Evolutionary conservation across 2,797 vertebrate genomes (phyloP), one percentile per base, ranked within the genome.

Genomic region (Hemibagrus guttatus): DNA sequence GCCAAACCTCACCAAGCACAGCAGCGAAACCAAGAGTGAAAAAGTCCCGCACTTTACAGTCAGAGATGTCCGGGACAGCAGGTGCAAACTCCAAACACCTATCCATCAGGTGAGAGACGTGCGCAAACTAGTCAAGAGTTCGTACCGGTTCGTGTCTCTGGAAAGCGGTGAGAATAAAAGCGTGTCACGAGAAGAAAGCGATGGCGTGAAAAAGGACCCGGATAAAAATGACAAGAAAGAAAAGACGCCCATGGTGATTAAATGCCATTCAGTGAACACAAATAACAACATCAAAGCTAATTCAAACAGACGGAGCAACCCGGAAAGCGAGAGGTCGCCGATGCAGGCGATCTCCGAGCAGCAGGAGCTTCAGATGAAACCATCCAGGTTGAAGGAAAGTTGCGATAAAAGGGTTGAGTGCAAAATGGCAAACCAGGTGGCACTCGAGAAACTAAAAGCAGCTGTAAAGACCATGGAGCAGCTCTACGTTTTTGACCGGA

Each of bases 391-490:
- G 54, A 81, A 72, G 42, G 84, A 85, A 56, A 49, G 31, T 31
- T 49, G 72, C 0, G 74, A 85, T 23, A 85, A 68, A 64, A 93
- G 92, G 83, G 85, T 88, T 42, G 95, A 97, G 74, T 91, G 93
- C 0, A 92, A 92, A 79, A 91, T 94, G 64, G 94, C 95, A 0
- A 96, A 96, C 74, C 96, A 97, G 69, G 97, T 95, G 0, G 98
- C 98, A 0, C 90, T 99, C 86, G 97, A 99, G 93, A 99, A 99
- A 92, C 94, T 99, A 46, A 98, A 97, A 9, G 98, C 98, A 0
- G 98, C 98, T 0, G 98, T 99, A 56, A 96, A 97, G 91, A 98
- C 97, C 2, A 99, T 99, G 98, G 98, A 99, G 85, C 96, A 99
- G 90, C 96, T 99, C 9, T 99, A 99, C 79, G 97, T 97, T 86